Conservation (phyloP, 2,797 vertebrate genomes). For the Xenops minutus region DNA sequence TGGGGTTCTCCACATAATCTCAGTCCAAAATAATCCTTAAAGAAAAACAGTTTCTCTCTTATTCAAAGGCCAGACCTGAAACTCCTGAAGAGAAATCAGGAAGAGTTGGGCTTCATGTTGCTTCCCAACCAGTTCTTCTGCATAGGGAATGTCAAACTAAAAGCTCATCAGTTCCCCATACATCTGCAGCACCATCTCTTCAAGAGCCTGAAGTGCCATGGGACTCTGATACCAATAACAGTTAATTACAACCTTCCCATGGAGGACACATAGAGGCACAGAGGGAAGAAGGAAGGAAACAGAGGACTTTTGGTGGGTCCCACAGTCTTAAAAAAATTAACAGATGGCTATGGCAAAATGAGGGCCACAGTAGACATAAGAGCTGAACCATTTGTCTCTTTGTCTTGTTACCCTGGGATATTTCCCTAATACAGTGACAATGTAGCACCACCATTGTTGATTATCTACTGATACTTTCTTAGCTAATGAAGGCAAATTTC, state of each 20-base stretch:
- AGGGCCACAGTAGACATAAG: not conserved
- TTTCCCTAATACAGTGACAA: not conserved
- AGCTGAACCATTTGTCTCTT: not conserved
- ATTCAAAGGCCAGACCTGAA: not conserved
- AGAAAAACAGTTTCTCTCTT: not conserved
- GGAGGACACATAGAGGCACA: not conserved
- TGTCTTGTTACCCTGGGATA: not conserved
- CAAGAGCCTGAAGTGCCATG: not conserved
- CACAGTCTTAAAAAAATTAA: not conserved
- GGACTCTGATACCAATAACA: not conserved
- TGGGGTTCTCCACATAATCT: not conserved
- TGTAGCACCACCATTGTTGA: not conserved
- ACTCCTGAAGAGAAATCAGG: not conserved
- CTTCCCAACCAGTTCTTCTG: not conserved
- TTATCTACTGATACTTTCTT: not conserved
- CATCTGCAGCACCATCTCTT: not conserved
- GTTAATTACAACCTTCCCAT: accelerated
- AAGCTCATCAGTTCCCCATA: not conserved
- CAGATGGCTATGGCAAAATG: not conserved
- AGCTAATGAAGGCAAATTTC: not conserved
- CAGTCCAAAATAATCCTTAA: not conserved
- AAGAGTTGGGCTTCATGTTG: not conserved
- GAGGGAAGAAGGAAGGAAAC: not conserved
- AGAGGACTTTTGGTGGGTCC: not conserved
- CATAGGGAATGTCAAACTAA: not conserved